These are phyloP conservation scores for Bostrychus sinensis DNA, from an alignment of 2,113 vertebrate species.

Conservation along the genomic window DNA sequence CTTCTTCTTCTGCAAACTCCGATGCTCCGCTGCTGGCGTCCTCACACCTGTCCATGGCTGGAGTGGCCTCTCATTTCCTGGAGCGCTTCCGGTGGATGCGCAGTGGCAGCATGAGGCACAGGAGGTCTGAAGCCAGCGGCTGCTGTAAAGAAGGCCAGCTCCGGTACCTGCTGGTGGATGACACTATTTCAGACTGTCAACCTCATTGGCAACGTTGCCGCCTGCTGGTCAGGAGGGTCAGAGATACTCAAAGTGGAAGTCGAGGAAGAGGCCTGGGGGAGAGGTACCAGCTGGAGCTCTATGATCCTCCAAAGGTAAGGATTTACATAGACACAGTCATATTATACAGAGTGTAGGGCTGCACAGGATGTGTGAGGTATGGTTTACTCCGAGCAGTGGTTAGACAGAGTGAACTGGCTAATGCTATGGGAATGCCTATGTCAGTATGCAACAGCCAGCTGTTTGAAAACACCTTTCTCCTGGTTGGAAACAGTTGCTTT, in stretches of 20 bases:
- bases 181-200: constrained; percentile 88
- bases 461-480: too few relatives aligned
- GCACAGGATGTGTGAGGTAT: too few relatives aligned
- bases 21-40: constrained; percentile 54
- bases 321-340: constrained; percentile 13
- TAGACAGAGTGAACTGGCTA: too few relatives aligned
- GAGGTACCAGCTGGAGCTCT: constrained; percentile 88
- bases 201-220: constrained; percentile 90
- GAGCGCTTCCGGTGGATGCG: constrained; percentile 76
- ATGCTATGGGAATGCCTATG: too few relatives aligned
- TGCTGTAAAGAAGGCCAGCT: constrained; percentile 87
- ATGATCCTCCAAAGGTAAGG: constrained; percentile 95
- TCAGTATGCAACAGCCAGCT: too few relatives aligned
- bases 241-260: constrained; percentile 49
- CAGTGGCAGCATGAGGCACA: constrained; percentile 71
- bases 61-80: constrained; percentile 43
- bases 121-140: constrained; percentile 74
- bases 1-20: constrained; percentile 59
- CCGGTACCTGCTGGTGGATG: constrained; percentile 90
- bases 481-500: too few relatives aligned
- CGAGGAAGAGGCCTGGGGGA: constrained; percentile 61
- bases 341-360: neutral
- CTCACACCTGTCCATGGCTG: constrained; percentile 27
- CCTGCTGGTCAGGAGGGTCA: constrained; percentile 85
- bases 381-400: too few relatives aligned